A percentile compares a stretch with the other conserved stretches of the same genome.
These are phyloP conservation scores for Prionailurus viverrinus DNA, from an alignment of 2,113 vertebrate species.

Conservation along the genomic window DNA sequence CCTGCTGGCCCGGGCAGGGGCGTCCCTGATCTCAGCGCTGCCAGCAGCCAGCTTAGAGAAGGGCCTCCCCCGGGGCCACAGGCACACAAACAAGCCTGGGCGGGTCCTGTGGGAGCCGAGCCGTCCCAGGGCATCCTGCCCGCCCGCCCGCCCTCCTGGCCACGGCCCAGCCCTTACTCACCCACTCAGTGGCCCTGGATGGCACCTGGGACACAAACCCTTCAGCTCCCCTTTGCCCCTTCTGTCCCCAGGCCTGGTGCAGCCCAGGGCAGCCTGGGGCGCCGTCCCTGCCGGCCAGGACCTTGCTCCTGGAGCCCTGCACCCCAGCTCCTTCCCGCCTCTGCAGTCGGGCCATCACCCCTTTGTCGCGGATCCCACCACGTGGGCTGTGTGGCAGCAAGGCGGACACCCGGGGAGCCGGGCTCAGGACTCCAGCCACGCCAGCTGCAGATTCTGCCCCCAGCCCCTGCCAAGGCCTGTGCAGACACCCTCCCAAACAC, in stretches of 20 bases:
- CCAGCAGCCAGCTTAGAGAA: neutral
- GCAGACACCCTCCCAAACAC: neutral
- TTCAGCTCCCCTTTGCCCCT: neutral
- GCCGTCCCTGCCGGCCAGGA: fast-evolving
- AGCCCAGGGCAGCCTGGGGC: fast-evolving
- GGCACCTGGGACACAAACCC: neutral
- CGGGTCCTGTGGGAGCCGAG: neutral
- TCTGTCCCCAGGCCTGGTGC: too few relatives aligned
- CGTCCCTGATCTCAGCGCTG: neutral
- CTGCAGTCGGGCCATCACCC: neutral
- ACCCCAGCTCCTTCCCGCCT: neutral
- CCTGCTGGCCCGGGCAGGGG: fast-evolving
- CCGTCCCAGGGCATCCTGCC: neutral
- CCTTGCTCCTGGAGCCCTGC: fast-evolving
- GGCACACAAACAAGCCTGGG: neutral
- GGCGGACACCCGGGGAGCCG: neutral
- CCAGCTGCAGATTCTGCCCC: neutral
- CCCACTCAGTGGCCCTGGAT: neutral
- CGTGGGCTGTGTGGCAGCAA: neutral
- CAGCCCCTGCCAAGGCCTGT: neutral
- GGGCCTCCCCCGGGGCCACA: neutral
- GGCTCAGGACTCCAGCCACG: fast-evolving
- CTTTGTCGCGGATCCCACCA: fast-evolving
- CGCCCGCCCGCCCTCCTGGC: neutral
- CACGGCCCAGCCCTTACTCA: neutral